These are phyloP conservation scores for Papilio demoleus DNA, from an alignment of 2,888 invertebrate species.

Conservation along the genomic window DNA sequence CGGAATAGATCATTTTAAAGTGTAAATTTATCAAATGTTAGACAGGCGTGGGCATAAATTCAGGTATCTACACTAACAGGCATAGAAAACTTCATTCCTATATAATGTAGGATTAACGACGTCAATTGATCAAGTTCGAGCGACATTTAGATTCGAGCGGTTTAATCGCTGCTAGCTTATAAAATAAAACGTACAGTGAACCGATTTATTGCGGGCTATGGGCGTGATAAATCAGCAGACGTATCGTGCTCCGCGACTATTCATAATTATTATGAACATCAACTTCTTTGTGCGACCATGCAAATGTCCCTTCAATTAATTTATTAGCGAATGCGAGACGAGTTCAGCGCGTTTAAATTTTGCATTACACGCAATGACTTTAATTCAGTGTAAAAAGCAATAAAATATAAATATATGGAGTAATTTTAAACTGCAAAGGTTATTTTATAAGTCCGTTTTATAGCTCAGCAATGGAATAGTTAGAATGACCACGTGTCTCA, in stretches of 20 bases:
- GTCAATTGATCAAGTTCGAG: constrained; percentile 34
- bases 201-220: constrained; percentile 56
- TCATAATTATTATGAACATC: constrained; percentile 73
- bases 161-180: constrained; percentile 38
- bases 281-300: constrained; percentile 70
- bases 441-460: too few relatives aligned
- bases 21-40: constrained; percentile 3
- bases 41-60: constrained; percentile 7
- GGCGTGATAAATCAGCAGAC: constrained; percentile 61
- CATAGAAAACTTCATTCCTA: constrained; percentile 25
- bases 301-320: constrained; percentile 64
- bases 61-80: constrained; percentile 19
- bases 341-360: constrained; percentile 18
- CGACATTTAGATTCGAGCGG: constrained; percentile 39
- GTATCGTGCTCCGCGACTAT: constrained; percentile 66
- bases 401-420: not conserved
- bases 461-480: not conserved
- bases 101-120: constrained; percentile 37
- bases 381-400: constrained; percentile 4
- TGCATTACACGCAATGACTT: constrained; percentile 17
- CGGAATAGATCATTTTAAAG: not conserved
- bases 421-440: not conserved
- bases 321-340: constrained; percentile 50
- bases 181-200: constrained; percentile 47
- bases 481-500: not conserved